Base-by-base conservation (phyloP, 2,797 vertebrate species). In the Mormyrops boulengeri region DNA sequence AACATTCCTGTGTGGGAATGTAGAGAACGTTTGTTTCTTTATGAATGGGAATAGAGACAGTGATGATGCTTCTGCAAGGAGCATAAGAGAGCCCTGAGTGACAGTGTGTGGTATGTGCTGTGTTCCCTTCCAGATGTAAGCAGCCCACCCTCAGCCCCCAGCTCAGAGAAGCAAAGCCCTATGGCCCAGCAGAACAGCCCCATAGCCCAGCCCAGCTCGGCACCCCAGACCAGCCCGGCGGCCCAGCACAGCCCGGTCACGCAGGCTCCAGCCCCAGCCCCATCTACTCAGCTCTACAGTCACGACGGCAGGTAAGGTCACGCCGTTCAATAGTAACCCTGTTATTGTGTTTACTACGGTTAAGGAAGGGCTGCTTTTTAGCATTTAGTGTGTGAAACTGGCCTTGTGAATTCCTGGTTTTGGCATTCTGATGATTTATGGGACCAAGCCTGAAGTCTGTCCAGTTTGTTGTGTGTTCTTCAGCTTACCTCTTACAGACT, bases 141-240 rank as follows among this genome's bases (percentile, higher is more conserved):
- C 95, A 98, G 97, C 90, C 97, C 98, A 0, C 95, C 97, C 0
- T 99, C 98, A 0, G 98, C 97, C 0, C 97, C 97, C 91, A 96
- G 96, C 94, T 99, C 98, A 0, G 98, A 99, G 95, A 99, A 99
- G 94, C 98, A 98, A 95, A 99, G 98, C 93, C 98, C 98, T 84
- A 91, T 97, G 96, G 97, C 97, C 44, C 98, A 99, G 93, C 98
- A 97, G 93, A 95, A 96, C 94, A 98, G 97, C 90, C 97, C 97
- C 0, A 90, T 96, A 93, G 94, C 94, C 90, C 97, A 97, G 77
- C 95, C 96, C 89, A 96, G 94, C 2, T 96, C 96, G 3, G 93
- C 95, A 92, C 66, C 92, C 86, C 94, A 96, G 92, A 96, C 92
- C 62, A 96, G 95, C 93, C 96, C 95, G 0, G 92, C 93, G 0